Base-by-base conservation (phyloP, 2,113 vertebrate species). In the Seriola dumerili region DNA sequence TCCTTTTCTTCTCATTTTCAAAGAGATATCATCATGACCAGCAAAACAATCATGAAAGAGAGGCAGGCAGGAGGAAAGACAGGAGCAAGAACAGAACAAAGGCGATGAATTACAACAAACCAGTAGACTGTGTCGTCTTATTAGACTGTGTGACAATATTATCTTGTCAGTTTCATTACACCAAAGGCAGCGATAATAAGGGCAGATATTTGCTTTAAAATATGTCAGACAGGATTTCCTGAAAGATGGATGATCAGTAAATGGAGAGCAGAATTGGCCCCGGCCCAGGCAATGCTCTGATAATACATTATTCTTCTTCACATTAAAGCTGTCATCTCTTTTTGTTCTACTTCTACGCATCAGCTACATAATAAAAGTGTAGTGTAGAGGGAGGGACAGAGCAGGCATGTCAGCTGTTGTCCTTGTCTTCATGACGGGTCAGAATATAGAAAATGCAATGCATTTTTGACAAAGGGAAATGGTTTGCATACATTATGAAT, bases 21-120 rank as follows among this genome's bases (percentile, higher is more conserved):
- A 94, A 94, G 94, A 75, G 67, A 91, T 90, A 93, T 91, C 92
- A 91, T 93, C 92, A 86, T 72, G 78, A 88, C 83, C 90, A 71
- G 91, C 83, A 84, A 93, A 93, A 93, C 79, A 90, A 81, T 91
- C 84, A 88, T 85, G 82, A 92, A 88, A 91, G 86, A 72, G 80
- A 81, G 42, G 74, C 38, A 72, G 74, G 73, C 76, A 81, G 81
- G 62, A 81, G 77, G 57, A 76, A 70, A 75, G 82, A 80, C 76
- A 73, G 72, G 74, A 70, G 65, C 66, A 38, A 78, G 78, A 76
- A 68, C 78, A 87, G 82, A 77, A 91, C 81, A 88, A 90, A 89
- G 80, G 67, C 72, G 65, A 77, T 63, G 80, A 91, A 93, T 90
- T 90, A 86, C 84, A 86, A 76, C 81, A 88, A 93, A 78, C 81